Evolutionary conservation across 2,113 vertebrate species (phyloP).

Genomic region (Eurypyga helias): DNA sequence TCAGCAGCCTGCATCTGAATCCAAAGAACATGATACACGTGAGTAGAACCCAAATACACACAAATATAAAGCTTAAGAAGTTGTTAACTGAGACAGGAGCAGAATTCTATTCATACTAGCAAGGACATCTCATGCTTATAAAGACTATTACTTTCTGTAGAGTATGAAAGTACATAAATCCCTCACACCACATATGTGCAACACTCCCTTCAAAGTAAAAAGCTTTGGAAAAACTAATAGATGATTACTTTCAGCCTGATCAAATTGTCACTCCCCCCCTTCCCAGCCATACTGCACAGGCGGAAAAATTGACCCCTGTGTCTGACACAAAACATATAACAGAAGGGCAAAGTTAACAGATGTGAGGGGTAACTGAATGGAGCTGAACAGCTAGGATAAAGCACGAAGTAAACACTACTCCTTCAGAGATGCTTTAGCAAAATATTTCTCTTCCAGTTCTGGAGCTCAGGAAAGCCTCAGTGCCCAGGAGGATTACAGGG

Average conservation of each 20-base stretch:
- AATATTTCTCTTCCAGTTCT: background rate
- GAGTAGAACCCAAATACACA: background rate
- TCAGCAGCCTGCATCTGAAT: background rate
- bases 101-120: background rate
- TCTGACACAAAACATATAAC: background rate
- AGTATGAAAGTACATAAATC: background rate
- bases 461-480: background rate
- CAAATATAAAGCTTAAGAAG: background rate
- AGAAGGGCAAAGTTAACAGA: background rate
- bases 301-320: background rate
- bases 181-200: background rate
- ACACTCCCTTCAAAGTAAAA: background rate
- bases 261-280: background rate
- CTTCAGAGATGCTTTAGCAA: background rate
- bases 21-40: background rate
- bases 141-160: background rate
- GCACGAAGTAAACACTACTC: background rate
- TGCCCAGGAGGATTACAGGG: background rate
- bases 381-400: background rate
- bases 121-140: background rate
- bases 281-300: background rate
- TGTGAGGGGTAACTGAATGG: background rate
- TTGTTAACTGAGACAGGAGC: background rate
- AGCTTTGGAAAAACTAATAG: background rate
- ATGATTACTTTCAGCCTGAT: background rate